A percentile compares a stretch with the other conserved stretches of the same genome.
Conservation (phyloP, 2,888 invertebrate species). For the Panzeria rudis region DNA sequence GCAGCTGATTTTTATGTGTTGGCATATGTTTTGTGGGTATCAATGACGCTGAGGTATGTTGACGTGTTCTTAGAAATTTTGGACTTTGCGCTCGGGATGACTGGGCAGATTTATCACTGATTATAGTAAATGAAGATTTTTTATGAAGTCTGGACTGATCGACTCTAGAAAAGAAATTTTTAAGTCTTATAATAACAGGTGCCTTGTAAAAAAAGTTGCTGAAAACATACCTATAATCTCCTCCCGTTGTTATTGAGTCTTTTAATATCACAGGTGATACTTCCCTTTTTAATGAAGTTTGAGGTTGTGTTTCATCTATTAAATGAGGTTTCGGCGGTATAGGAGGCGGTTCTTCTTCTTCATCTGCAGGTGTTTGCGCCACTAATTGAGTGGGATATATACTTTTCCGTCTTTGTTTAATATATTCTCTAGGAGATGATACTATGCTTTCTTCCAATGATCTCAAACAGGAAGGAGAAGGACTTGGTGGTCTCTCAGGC, state of each 20-base stretch:
- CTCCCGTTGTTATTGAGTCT: constrained; percentile 81
- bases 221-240: constrained; percentile 80
- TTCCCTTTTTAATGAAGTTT: constrained; percentile 74
- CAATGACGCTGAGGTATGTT: constrained; percentile 79
- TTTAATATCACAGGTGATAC: constrained; percentile 82
- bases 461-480: constrained; percentile 74
- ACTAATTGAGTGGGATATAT: constrained; percentile 52
- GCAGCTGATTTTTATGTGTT: constrained; percentile 74
- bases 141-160: constrained; percentile 85
- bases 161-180: constrained; percentile 75
- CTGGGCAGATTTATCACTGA: constrained; percentile 85
- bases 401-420: constrained; percentile 75
- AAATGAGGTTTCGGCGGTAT: constrained; percentile 75
- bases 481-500: constrained; percentile 76
- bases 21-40: constrained; percentile 73
- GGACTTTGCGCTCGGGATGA: constrained; percentile 85
- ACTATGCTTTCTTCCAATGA: constrained; percentile 74
- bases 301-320: constrained; percentile 47
- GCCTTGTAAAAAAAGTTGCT: background rate
- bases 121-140: constrained; percentile 88
- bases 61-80: constrained; percentile 51
- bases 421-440: constrained; percentile 77
- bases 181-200: background rate
- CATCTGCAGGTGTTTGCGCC: constrained; percentile 29
- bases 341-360: constrained; percentile 74